Conservation (phyloP, 1,140 invertebrate species). For the Probaryconus sp. region DNA sequence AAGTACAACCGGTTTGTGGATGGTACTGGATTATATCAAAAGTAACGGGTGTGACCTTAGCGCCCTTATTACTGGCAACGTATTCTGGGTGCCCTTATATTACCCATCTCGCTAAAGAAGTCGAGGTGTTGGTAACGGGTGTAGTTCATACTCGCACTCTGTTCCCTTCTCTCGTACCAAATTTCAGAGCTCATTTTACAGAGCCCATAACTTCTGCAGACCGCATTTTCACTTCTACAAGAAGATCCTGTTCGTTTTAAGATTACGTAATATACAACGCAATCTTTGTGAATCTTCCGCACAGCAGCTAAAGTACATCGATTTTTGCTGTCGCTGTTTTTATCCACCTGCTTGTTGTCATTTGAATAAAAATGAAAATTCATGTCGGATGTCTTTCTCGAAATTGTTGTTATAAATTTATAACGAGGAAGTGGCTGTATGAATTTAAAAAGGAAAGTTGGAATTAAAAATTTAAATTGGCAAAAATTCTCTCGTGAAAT, state of each 20-base stretch:
- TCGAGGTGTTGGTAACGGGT: slow-evolving; percentile 39
- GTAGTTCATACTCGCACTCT: slow-evolving; percentile 36
- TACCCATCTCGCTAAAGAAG: slow-evolving; percentile 51
- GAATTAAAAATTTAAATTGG: too few relatives aligned
- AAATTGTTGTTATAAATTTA: background rate
- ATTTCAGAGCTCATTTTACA: slow-evolving; percentile 65
- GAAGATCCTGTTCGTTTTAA: slow-evolving; percentile 37
- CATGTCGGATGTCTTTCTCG: background rate
- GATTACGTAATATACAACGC: slow-evolving; percentile 50
- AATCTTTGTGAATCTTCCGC: slow-evolving; percentile 25
- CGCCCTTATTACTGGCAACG: slow-evolving; percentile 64
- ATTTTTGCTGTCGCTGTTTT: slow-evolving; percentile 1
- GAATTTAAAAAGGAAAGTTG: too few relatives aligned
- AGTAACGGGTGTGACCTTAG: slow-evolving; percentile 64
- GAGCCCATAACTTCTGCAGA: slow-evolving; percentile 59
- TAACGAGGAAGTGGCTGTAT: too few relatives aligned
- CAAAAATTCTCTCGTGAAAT: too few relatives aligned
- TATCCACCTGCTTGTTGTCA: background rate
- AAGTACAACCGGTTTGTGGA: slow-evolving; percentile 21
- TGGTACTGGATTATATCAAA: slow-evolving; percentile 57
- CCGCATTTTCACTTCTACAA: slow-evolving; percentile 62
- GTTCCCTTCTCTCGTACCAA: slow-evolving; percentile 17
- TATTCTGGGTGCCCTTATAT: slow-evolving; percentile 63
- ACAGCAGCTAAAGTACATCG: background rate
- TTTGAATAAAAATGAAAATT: slow-evolving; percentile 18